These are phyloP conservation scores for Tachina lurida DNA, from an alignment of 2,888 invertebrate genomes.

Conservation along the genomic window DNA sequence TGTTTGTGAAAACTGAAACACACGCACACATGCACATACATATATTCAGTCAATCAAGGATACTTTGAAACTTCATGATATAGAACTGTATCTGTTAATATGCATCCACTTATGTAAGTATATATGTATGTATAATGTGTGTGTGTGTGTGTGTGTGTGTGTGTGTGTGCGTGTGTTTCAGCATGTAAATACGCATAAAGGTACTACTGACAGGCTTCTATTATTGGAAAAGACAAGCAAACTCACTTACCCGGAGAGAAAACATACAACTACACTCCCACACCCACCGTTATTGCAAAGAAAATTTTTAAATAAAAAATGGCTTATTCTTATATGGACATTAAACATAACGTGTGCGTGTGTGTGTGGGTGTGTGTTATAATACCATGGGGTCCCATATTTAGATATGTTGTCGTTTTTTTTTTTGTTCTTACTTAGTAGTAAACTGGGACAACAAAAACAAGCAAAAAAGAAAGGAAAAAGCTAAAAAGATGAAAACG, in stretches of 20 bases:
- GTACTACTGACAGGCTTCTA: conserved; percentile 49
- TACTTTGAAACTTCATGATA: conserved; percentile 8
- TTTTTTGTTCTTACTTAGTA: conserved; percentile 26
- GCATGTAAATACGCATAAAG: conserved; percentile 15
- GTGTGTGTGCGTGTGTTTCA: background rate
- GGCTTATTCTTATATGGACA: conserved; percentile 58
- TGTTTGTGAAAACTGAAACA: background rate
- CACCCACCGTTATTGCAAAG: conserved; percentile 49
- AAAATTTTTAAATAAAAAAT: conserved; percentile 59
- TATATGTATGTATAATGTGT: background rate
- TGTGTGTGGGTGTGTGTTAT: conserved; percentile 32
- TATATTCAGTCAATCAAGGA: conserved; percentile 29
- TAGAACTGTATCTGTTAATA: background rate
- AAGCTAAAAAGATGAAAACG: conserved; percentile 60
- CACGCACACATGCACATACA: background rate
- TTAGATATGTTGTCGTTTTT: conserved; percentile 41
- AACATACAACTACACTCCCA: conserved; percentile 17
- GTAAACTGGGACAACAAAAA: conserved; percentile 58
- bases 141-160: background rate
- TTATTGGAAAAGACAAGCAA: conserved; percentile 56
- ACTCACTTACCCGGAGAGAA: conserved; percentile 2
- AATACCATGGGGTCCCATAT: conserved; percentile 67
- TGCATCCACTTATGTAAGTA: background rate
- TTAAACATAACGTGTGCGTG: conserved; percentile 12
- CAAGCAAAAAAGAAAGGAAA: conserved; percentile 52